Base-by-base conservation (phyloP, 2,113 vertebrate genomes). In the Saguinus midas region DNA sequence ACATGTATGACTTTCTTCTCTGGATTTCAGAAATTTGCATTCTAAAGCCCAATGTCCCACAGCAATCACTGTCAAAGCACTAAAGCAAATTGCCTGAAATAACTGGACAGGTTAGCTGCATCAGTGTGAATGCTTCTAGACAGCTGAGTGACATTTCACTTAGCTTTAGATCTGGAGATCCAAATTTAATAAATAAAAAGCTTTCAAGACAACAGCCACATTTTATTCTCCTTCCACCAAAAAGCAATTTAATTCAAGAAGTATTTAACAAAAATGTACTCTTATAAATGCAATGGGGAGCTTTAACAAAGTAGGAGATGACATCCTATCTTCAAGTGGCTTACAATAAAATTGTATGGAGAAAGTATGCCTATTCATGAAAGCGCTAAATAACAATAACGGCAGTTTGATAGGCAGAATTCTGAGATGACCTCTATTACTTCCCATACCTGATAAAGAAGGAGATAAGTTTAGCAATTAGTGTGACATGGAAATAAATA, bases 61-160 rank as follows among this genome's bases (percentile, higher is more conserved):
- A 87, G 81, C 92, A 96, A 95, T 92, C 93, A 92, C 91, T 55
- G 25, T 29, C 13, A 73, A 86, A 90, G 25, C 58, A 95, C 37
- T 37, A 90, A 95, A 96, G 17, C 72, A 94, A 88, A 94, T 95
- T 85, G 80, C 70, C 81, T 96, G 66, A 95, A 97, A 88, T 84
- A 91, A 88, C 88, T 86, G 55, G 79, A 93, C 81, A 82, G 55
- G 27, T 96, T 61, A 96, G 52, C 35, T 55, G 5, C 16, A 83
- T 91, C 82, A 83, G 4, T 79, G 23, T 83, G 58, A 96, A 94
- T 55, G 50, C 32, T 89, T 82, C 76, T 68, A 85, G 84, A 92
- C 75, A 98, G 52, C 14, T 90, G 76, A 96, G 64, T 82, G 72
- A 91, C 81, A 96, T 78, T 96, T 92, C 73, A 96, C 45, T 97